These are phyloP conservation scores for Euproctis similis DNA, from an alignment of 2,888 invertebrate species.

Conservation along the genomic window DNA sequence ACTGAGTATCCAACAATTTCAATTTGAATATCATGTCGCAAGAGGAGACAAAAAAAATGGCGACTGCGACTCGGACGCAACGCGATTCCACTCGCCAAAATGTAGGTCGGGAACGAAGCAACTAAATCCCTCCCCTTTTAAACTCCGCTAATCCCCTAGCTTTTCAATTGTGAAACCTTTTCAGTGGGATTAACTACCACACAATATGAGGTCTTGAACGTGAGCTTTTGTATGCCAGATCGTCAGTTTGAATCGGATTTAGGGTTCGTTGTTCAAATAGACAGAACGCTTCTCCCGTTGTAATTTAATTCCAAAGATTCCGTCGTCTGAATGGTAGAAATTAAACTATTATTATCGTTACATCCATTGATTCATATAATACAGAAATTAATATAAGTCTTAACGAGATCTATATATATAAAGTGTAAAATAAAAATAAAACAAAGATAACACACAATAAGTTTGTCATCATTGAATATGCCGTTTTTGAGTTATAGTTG, in stretches of 20 bases:
- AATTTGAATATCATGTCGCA: no score
- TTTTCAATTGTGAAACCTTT: constrained; percentile 32
- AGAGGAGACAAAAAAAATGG: constrained; percentile 8
- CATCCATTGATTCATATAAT: no score
- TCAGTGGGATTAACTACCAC: constrained; percentile 24
- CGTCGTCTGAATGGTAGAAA: no score
- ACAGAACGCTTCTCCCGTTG: background rate
- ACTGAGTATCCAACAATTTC: no score
- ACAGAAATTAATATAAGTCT: no score
- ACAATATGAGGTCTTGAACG: constrained; percentile 26
- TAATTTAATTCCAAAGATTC: no score
- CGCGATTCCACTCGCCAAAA: constrained; percentile 14
- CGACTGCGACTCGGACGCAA: constrained; percentile 8
- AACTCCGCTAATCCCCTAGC: constrained; percentile 32
- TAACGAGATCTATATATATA: no score
- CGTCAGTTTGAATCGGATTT: constrained; percentile 13
- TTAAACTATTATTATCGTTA: no score
- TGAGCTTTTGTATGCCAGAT: constrained; percentile 18
- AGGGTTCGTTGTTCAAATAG: background rate
- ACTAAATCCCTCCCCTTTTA: constrained; percentile 31
- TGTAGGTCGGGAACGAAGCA: constrained; percentile 27
- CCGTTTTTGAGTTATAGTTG: no score
- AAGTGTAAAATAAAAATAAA: no score
- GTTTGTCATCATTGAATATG: no score
- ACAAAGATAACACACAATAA: no score